Conservation (phyloP, 2,888 invertebrate species). For the Cephus runcator region DNA sequence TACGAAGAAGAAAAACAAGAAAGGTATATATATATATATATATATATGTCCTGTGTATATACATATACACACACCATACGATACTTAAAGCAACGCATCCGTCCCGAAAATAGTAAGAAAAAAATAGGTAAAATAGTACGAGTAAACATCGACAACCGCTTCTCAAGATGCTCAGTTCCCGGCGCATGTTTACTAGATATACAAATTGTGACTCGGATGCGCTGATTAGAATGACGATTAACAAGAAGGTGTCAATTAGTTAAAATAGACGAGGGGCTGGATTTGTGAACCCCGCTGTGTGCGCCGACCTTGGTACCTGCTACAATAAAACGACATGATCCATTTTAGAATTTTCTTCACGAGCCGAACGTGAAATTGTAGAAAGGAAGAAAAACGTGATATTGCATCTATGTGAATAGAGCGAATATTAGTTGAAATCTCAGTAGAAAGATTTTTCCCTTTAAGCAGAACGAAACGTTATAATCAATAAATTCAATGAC, state of each 20-base stretch:
- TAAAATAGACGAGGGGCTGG: constrained; percentile 59
- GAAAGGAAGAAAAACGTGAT: background rate
- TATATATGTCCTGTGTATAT: too few relatives aligned
- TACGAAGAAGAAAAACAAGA: constrained; percentile 1
- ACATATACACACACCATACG: background rate
- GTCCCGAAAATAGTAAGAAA: background rate
- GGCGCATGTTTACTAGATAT: background rate
- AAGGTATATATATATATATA: background rate
- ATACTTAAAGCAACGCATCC: background rate
- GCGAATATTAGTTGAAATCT: background rate
- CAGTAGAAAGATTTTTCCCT: background rate
- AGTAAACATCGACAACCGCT: constrained; percentile 4
- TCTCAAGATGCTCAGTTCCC: background rate
- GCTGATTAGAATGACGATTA: constrained; percentile 54
- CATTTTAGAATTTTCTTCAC: background rate
- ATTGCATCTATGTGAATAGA: background rate
- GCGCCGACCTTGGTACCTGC: constrained; percentile 57
- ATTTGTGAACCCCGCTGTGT: constrained; percentile 56
- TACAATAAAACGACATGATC: constrained; percentile 28
- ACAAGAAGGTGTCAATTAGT: constrained; percentile 59
- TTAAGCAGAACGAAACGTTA: background rate
- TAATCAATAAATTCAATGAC: background rate
- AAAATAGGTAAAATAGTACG: background rate
- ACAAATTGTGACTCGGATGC: constrained; percentile 34
- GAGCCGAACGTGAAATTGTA: background rate